These are phyloP conservation scores for Hippocampus kuda DNA, from an alignment of 2,797 vertebrate genomes.

Conservation along the genomic window DNA sequence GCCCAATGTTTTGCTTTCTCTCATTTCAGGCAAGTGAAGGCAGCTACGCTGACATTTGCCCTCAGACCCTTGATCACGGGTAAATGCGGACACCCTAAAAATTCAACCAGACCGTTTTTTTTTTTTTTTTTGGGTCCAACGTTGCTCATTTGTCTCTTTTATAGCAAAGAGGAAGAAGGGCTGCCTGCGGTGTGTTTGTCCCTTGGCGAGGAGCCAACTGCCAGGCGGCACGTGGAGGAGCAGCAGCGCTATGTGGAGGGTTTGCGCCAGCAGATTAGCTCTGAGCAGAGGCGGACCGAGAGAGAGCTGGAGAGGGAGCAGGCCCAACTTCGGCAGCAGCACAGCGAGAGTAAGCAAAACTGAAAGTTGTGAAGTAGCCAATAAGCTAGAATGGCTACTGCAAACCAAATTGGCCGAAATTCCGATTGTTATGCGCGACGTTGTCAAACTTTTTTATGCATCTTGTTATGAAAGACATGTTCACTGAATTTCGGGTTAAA, in stretches of 20 bases:
- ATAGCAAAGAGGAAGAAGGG: slow-evolving; percentile 14
- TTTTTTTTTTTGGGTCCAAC: background rate
- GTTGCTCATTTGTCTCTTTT: background rate
- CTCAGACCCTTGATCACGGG: slow-evolving; percentile 40
- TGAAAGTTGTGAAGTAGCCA: background rate
- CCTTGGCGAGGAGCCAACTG: slow-evolving; percentile 46
- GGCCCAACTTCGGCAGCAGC: slow-evolving; percentile 67
- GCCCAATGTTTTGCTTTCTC: background rate
- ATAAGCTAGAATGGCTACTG: background rate
- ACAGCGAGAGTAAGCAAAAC: slow-evolving; percentile 71
- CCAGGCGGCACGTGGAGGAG: slow-evolving; percentile 65
- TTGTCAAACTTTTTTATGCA: too few relatives aligned
- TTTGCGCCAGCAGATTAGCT: slow-evolving; percentile 74
- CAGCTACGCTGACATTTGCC: slow-evolving; percentile 62
- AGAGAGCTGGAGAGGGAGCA: slow-evolving; percentile 76
- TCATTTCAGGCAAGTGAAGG: slow-evolving; percentile 69
- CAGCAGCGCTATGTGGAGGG: slow-evolving; percentile 74
- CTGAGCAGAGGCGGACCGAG: slow-evolving; percentile 73
- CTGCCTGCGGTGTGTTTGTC: slow-evolving; percentile 41
- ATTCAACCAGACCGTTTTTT: background rate
- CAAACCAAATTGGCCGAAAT: background rate
- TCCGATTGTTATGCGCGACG: background rate
- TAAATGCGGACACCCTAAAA: slow-evolving; percentile 30
- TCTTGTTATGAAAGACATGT: background rate
- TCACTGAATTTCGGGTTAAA: too few relatives aligned